A percentile compares a stretch with the other conserved stretches of the same genome.
These are phyloP conservation scores for Pterophyllum scalare DNA, from an alignment of 2,113 vertebrate species.

Conservation along the genomic window DNA sequence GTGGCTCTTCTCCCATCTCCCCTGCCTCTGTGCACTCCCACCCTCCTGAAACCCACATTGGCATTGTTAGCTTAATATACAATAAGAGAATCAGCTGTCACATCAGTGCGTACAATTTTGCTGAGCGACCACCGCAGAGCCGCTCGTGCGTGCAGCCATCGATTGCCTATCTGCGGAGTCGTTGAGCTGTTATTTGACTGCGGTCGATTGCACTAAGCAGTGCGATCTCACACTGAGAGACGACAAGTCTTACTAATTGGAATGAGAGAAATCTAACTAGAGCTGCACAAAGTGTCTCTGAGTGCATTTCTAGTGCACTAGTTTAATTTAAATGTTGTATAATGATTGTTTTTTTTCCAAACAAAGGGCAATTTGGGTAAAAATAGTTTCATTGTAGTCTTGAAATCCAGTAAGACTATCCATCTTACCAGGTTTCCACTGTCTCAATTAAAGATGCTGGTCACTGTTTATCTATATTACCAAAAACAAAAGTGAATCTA, in stretches of 20 bases:
- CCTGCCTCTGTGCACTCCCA: not conserved
- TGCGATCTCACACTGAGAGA: conserved; percentile 17
- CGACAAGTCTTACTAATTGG: conserved; percentile 48
- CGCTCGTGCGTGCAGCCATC: not conserved
- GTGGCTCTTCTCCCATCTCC: not conserved
- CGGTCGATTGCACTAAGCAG: conserved; percentile 46
- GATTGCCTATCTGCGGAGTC: conserved; percentile 17
- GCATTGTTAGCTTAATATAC: conserved; percentile 50
- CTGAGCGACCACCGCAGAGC: not conserved
- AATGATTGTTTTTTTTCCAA: not conserved
- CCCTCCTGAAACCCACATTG: conserved; percentile 12
- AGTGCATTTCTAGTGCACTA: not conserved
- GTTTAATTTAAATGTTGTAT: not conserved
- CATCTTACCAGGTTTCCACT: not conserved
- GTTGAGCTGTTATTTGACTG: conserved; percentile 28
- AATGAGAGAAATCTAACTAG: conserved; percentile 20
- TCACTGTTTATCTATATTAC: not conserved
- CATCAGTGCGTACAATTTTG: not conserved
- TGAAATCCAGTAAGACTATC: not conserved
- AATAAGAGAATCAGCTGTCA: conserved; percentile 26
- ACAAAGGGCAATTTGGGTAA: not conserved
- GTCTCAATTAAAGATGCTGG: not conserved
- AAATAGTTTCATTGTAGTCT: not conserved
- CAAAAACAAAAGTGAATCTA: not conserved
- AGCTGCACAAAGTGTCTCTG: not conserved